phyloP scores from a whole-genome alignment of 2,797 vertebrate species.

The Etheostoma perlongum region DNA sequence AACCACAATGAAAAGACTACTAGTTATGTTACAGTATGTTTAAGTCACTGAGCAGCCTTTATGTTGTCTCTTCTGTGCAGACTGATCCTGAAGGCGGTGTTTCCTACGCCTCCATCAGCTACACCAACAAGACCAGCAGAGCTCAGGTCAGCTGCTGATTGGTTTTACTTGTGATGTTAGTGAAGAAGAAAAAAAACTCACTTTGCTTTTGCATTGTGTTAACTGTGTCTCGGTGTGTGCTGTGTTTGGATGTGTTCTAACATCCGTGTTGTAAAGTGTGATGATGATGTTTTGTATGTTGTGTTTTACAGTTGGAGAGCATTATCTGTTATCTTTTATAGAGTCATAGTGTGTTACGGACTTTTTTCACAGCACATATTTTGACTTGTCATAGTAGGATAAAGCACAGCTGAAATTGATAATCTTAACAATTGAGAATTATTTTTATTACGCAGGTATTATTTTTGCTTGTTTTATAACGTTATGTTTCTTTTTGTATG shows the following conservation, averaged over 20 bases:
- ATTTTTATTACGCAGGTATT: no score
- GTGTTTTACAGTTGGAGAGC: not conserved
- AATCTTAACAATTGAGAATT: no score
- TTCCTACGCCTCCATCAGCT: constrained; percentile 42
- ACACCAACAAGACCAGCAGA: not conserved
- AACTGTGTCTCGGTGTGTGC: not conserved
- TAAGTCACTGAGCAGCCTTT: not conserved
- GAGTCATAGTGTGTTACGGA: not conserved
- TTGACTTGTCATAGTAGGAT: no score
- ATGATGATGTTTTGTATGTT: not conserved
- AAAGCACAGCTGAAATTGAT: no score
- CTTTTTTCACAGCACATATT: no score
- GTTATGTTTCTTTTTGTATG: no score
- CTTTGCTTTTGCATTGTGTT: no score
- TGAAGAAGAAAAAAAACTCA: no score
- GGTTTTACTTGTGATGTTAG: not conserved
- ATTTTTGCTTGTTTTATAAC: no score
- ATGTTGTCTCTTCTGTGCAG: constrained; percentile 21
- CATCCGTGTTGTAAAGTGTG: not conserved
- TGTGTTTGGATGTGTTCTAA: not conserved
- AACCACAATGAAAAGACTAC: not conserved
- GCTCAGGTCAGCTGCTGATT: constrained; percentile 18
- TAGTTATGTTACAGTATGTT: not conserved
- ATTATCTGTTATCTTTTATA: no score
- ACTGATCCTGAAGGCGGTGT: constrained; percentile 23